Conservation (phyloP, 2,888 invertebrate genomes). For the Polydrusus cervinus region DNA sequence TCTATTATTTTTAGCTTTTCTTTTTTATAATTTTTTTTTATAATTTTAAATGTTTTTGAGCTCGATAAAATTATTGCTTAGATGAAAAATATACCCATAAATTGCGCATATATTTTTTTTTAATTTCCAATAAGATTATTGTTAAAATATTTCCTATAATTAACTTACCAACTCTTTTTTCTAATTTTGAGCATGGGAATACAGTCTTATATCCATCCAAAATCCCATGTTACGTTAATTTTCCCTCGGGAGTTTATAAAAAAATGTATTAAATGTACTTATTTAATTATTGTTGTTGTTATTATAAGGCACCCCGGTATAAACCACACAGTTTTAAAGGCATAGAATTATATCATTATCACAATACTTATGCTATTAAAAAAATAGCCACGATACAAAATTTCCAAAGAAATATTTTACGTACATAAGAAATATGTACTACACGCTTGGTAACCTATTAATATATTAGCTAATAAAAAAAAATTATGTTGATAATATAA, state of each 20-base stretch:
- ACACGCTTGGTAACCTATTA: neutral
- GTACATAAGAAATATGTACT: neutral
- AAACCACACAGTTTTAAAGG: neutral
- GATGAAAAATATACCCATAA: no score
- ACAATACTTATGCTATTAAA: conserved; percentile 1
- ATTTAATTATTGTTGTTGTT: neutral
- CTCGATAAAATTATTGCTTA: no score
- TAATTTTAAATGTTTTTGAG: neutral
- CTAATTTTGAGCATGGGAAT: no score
- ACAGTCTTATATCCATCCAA: no score
- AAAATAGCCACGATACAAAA: conserved; percentile 5
- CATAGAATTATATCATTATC: conserved; percentile 7
- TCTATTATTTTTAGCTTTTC: conserved; percentile 9
- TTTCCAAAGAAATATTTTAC: conserved; percentile 2
- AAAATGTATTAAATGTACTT: neutral
- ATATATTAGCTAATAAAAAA: neutral
- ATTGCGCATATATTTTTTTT: no score
- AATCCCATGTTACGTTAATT: no score
- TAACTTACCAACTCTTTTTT: no score
- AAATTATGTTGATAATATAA: neutral
- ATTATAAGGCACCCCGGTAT: neutral
- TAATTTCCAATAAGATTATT: no score
- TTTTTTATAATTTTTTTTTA: conserved; percentile 8
- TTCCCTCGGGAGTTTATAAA: no score
- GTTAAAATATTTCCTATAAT: no score